Percentiles rank a stretch among this genome's conserved stretches.
phyloP scores from a whole-genome alignment of 2,888 invertebrate species.

The Tipula unca region DNA sequence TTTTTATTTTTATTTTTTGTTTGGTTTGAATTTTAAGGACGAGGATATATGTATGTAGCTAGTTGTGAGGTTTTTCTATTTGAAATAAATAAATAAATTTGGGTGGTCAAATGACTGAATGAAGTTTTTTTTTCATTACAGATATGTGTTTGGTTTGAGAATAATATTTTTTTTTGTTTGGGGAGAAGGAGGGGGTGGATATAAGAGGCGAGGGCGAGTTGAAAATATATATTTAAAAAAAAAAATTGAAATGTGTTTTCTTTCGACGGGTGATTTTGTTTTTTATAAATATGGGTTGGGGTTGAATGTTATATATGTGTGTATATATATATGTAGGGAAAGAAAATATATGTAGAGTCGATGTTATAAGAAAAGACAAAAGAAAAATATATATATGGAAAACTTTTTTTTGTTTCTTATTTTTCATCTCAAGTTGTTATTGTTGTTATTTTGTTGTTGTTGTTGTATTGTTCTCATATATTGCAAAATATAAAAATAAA shows the following conservation, averaged over 20 bases:
- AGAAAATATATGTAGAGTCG: not conserved
- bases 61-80: constrained; percentile 14
- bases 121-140: not conserved
- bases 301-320: not conserved
- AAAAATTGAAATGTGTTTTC: constrained; percentile 14
- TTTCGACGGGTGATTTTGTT: not conserved
- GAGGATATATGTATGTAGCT: not conserved
- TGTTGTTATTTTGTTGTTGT: not conserved
- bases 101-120: not conserved
- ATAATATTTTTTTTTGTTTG: not conserved
- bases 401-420: not conserved
- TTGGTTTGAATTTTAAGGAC: not conserved
- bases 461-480: not conserved
- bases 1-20: not conserved
- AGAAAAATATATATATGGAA: not conserved
- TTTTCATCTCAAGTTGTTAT: constrained; percentile 9
- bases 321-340: not conserved
- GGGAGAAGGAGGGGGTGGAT: not conserved
- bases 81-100: not conserved
- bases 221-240: not conserved
- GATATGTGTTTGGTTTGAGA: not conserved
- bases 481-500: not conserved
- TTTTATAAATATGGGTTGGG: not conserved
- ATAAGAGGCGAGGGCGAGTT: not conserved
- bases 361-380: not conserved